These are phyloP conservation scores for Ophraella communa DNA, from an alignment of 2,888 invertebrate genomes.

Conservation along the genomic window DNA sequence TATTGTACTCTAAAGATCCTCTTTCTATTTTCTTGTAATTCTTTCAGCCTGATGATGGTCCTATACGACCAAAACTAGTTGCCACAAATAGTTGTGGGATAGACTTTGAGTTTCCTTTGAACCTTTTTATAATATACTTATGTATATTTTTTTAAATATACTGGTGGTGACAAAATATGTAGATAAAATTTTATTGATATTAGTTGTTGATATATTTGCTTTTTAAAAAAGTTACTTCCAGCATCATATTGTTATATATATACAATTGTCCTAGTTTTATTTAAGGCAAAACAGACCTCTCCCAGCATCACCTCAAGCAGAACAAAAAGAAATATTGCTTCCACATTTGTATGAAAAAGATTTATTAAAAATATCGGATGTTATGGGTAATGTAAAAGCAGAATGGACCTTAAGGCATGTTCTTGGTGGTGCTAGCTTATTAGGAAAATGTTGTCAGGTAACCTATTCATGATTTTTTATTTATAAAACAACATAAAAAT, in stretches of 20 bases:
- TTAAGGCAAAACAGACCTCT: constrained; percentile 75
- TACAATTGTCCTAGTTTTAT: neutral
- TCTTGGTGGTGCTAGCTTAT: constrained; percentile 73
- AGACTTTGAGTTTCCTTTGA: too few species aligned
- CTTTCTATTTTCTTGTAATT: too few species aligned
- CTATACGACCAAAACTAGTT: too few species aligned
- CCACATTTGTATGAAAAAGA: constrained; percentile 44
- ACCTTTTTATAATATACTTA: too few species aligned
- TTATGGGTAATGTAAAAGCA: constrained; percentile 68
- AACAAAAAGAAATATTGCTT: constrained; percentile 39
- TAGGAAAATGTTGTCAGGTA: constrained; percentile 81
- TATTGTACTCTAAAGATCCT: too few species aligned
- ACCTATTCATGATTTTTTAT: neutral
- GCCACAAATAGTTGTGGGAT: too few species aligned
- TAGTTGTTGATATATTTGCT: too few species aligned
- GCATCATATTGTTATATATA: neutral
- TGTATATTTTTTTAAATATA: too few species aligned
- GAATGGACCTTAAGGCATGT: constrained; percentile 74
- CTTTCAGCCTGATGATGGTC: too few species aligned
- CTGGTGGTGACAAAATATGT: too few species aligned
- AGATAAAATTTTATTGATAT: too few species aligned
- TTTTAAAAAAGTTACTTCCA: too few species aligned
- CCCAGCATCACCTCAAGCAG: constrained; percentile 68
- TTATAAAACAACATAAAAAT: neutral
- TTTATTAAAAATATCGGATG: constrained; percentile 47